A percentile compares a stretch with the other conserved stretches of the same genome.
These are phyloP conservation scores for Prunella strophiata DNA, from an alignment of 2,797 vertebrate species.

Conservation along the genomic window DNA sequence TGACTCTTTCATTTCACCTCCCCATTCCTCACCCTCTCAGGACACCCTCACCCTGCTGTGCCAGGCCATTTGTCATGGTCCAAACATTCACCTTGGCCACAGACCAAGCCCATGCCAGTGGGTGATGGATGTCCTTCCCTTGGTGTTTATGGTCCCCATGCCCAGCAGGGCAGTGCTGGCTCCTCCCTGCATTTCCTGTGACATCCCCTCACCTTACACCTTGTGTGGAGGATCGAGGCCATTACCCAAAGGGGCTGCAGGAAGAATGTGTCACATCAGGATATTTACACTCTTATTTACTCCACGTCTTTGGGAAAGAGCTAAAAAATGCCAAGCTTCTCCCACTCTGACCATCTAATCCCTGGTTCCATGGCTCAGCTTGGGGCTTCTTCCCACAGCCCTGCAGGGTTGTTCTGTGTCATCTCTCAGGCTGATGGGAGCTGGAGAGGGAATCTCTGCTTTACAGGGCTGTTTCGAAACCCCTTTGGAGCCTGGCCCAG, in stretches of 20 bases:
- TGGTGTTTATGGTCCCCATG: not conserved
- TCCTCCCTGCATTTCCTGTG: not conserved
- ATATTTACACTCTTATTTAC: not conserved
- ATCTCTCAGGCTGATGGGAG: slow-evolving; percentile 36
- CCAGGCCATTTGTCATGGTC: not conserved
- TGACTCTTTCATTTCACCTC: not conserved
- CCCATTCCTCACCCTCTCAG: not conserved
- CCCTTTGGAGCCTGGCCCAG: not conserved
- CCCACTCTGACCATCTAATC: not conserved
- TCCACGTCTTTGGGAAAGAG: not conserved
- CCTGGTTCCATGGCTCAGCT: not conserved
- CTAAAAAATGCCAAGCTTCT: not conserved
- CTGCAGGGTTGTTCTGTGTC: not conserved
- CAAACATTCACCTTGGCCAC: not conserved
- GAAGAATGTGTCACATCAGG: not conserved
- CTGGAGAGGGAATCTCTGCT: not conserved
- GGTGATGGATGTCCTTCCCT: not conserved
- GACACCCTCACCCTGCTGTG: not conserved
- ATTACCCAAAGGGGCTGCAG: not conserved
- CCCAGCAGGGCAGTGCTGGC: not conserved
- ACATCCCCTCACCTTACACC: not conserved
- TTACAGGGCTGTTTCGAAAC: not conserved
- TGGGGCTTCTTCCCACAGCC: not conserved
- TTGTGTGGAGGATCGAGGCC: not conserved
- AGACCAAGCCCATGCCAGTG: not conserved